Conservation (phyloP, 2,888 invertebrate genomes). For the Apamea anceps region DNA sequence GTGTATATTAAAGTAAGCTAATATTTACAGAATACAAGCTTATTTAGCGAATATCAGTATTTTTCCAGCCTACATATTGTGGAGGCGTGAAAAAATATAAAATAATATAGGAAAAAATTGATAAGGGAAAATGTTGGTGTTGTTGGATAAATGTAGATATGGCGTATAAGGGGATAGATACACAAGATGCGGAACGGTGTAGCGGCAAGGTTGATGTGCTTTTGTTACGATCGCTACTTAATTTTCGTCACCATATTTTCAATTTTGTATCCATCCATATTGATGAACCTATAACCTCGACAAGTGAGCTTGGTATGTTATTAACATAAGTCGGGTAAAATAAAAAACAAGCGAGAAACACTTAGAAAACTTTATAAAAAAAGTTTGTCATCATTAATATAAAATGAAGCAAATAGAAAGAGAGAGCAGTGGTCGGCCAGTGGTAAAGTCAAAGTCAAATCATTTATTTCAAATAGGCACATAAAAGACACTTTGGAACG, state of each 20-base stretch:
- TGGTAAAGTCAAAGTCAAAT: too few relatives aligned
- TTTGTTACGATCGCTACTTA: slow-evolving; percentile 3
- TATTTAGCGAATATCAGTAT: slow-evolving; percentile 42
- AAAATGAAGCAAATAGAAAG: neutral
- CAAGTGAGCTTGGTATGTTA: neutral
- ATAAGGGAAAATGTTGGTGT: slow-evolving; percentile 39
- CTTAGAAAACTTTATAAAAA: neutral
- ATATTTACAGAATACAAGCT: slow-evolving; percentile 44
- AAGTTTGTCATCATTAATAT: neutral
- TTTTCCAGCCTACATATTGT: slow-evolving; percentile 21
- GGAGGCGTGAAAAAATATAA: slow-evolving; percentile 38
- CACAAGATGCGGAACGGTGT: neutral
- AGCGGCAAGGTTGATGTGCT: neutral
- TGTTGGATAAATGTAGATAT: slow-evolving; percentile 19
- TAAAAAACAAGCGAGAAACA: neutral
- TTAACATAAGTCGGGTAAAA: neutral
- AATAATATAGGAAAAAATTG: slow-evolving; percentile 46
- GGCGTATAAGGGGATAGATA: neutral
- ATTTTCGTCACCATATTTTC: neutral
- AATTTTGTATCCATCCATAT: too few relatives aligned
- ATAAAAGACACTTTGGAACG: too few relatives aligned
- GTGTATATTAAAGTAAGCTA: slow-evolving; percentile 38
- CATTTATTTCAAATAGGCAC: too few relatives aligned
- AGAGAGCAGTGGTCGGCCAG: too few relatives aligned
- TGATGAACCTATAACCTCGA: too few relatives aligned